Base-by-base conservation (phyloP, 2,797 vertebrate genomes). In the Artibeus jamaicensis region DNA sequence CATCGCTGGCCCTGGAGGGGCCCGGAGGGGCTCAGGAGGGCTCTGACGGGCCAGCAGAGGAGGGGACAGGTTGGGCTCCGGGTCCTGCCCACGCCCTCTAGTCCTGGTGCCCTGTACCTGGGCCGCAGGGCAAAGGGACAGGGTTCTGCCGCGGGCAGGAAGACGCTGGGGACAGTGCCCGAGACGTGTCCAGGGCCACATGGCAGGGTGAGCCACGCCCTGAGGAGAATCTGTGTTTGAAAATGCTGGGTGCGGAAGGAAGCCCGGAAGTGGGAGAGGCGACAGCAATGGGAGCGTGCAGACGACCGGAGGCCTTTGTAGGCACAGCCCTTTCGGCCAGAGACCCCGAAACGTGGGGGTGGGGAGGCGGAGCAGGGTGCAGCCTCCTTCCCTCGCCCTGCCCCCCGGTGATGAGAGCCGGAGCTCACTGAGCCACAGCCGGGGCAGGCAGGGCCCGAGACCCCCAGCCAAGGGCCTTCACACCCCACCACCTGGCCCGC, bases 191-290 rank as follows among this genome's bases (percentile, higher is more conserved):
- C 85, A 29, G 0, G 11, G 89, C 95, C 95, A 67, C 96, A 19
- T 0, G 48, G 89, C 83, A 15, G 59, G 32, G 19, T 94, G 97
- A 96, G 37, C 97, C 97, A 95, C 14, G n/a, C 89, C 93, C 79
- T 59, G 77, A 18, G 68, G 79, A 37, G 84, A 81, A 68, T 74
- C 94, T 48, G 92, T 88, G 93, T 96, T 87, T 95, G 96, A 95
- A 97, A 96, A 94, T 39, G 95, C 97, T 97, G 95, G 91, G 79
- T 68, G 96, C 93, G 90, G 93, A 95, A 95, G 94, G 94, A 85
- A 89, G 95, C 89, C 67, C 91, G 95, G 79, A 78, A 87, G 94
- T 57, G 79, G 90, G 73, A 94, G 83, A 22, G 2, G 5, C 3
- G 92, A 96, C 94, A 74, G 96, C 94, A 93, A 97, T 87, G 96